A percentile compares a stretch with the other conserved stretches of the same genome.
Evolutionary conservation across 2,113 vertebrate genomes (phyloP).

Genomic region (Taxidea taxus): DNA sequence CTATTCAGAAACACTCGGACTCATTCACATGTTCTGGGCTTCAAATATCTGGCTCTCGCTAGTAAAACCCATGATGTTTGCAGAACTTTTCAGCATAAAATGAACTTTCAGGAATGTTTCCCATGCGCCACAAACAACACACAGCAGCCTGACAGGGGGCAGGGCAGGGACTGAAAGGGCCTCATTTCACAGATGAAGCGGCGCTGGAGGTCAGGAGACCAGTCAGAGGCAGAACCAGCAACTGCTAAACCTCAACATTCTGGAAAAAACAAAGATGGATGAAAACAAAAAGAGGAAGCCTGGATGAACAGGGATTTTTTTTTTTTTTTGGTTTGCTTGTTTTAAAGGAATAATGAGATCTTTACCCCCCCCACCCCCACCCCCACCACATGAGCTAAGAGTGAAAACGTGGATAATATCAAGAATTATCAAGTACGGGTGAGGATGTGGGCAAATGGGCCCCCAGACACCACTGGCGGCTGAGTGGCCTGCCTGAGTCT

Average conservation of each 20-base stretch:
- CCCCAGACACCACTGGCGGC: neutral
- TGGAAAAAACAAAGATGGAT: neutral
- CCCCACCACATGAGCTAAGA: neutral
- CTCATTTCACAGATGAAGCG: conserved; percentile 51
- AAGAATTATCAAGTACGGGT: neutral
- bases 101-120: conserved; percentile 20
- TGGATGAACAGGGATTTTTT: neutral
- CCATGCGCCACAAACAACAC: neutral
- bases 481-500: neutral
- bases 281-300: neutral
- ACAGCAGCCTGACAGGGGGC: neutral
- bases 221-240: neutral
- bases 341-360: neutral
- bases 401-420: neutral
- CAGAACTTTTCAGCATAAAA: conserved; percentile 4
- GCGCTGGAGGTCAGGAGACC: neutral
- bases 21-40: neutral
- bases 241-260: neutral
- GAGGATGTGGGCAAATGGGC: neutral
- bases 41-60: neutral
- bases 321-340: neutral
- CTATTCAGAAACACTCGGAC: neutral
- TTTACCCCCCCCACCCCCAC: neutral
- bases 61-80: neutral
- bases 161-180: neutral